Conservation (phyloP, 2,113 vertebrate species). For the Cichladusa arquata region DNA sequence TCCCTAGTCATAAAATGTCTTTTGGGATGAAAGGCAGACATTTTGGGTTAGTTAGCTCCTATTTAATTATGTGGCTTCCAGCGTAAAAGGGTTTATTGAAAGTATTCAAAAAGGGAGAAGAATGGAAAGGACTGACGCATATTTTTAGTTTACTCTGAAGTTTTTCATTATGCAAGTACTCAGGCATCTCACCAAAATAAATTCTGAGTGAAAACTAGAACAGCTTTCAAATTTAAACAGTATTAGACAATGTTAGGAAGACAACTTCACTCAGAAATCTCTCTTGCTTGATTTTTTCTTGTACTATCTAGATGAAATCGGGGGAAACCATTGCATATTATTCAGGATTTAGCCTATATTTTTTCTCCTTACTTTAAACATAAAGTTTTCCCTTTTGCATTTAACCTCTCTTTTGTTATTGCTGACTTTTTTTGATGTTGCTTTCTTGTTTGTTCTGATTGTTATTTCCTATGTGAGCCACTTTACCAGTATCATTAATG, state of each 20-base stretch:
- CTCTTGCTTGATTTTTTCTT: background rate
- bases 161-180: background rate
- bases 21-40: constrained; percentile 45
- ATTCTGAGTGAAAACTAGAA: background rate
- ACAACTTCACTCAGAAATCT: background rate
- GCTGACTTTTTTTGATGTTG: background rate
- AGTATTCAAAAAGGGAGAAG: background rate
- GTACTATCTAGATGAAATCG: background rate
- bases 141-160: background rate
- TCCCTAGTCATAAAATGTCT: constrained; percentile 24
- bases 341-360: background rate
- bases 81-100: constrained; percentile 32
- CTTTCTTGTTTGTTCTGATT: background rate
- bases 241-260: background rate
- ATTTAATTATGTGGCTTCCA: constrained; percentile 43
- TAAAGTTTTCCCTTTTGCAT: background rate
- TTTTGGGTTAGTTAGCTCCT: constrained; percentile 33
- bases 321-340: background rate
- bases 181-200: background rate
- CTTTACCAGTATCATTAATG: background rate
- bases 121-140: background rate
- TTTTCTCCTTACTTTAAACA: background rate
- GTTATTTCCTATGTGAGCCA: background rate
- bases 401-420: background rate
- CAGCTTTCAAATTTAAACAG: background rate